phyloP scores from a whole-genome alignment of 2,888 invertebrate genomes.

The Urechis unicinctus region DNA sequence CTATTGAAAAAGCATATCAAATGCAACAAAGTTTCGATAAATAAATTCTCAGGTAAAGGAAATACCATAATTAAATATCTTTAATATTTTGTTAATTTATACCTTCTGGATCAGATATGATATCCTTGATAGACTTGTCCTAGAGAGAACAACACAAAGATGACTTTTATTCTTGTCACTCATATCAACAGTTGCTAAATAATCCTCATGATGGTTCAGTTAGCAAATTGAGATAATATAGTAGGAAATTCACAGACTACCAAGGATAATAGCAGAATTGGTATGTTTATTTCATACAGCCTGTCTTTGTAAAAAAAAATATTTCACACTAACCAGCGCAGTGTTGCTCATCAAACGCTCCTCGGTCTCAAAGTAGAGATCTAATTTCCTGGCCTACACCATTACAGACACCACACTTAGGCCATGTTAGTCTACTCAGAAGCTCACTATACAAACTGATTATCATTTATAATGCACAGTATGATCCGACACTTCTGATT shows the following conservation, averaged over 20 bases:
- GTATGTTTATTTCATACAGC: no score
- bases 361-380: constrained; percentile 94
- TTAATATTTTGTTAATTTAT: constrained; percentile 7
- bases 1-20: no score
- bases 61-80: no score
- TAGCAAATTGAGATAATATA: no score
- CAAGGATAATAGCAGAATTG: no score
- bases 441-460: no score
- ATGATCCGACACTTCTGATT: background rate
- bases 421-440: background rate
- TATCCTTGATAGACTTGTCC: constrained; percentile 79
- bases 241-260: no score
- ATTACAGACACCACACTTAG: background rate
- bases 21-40: no score
- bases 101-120: constrained; percentile 72
- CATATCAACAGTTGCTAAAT: no score
- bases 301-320: constrained; percentile 1
- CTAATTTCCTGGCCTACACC: constrained; percentile 72
- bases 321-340: constrained; percentile 32
- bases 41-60: no score
- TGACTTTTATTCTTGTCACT: background rate
- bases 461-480: no score
- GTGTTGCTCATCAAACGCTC: constrained; percentile 84
- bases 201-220: no score
- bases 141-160: constrained; percentile 17